Base-by-base conservation (phyloP, 2,888 invertebrate species). In the Lobophora halterata region DNA sequence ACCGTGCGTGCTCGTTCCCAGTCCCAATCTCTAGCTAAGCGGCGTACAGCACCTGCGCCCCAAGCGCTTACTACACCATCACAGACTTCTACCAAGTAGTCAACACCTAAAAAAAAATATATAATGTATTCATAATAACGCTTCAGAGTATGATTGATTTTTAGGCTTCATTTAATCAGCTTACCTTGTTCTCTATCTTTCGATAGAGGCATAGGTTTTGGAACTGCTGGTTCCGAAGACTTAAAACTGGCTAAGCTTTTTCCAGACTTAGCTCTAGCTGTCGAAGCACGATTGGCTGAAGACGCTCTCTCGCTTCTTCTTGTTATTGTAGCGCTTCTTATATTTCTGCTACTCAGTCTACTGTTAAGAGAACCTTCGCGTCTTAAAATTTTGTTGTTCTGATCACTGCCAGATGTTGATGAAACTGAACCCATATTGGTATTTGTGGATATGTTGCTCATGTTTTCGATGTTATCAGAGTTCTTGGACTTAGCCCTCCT, bases 81-180 rank as follows among this genome's bases (percentile, higher is more conserved):
- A 58, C 93, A 92, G 38, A 96, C 95, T 88, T 96, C 96, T 16
- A 96, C 94, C 47, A 96, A 85, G 73, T 95, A 96, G 83, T 96
- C 96, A n/a, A 95, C 94, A 39, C 96, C 93, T 93, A 55, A 50
- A 71, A 58, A 29, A 19, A 56, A 27, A 34, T 38, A 48, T 14
- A 25, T 34, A 20, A 18, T n/a, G 31, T 32, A 35, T 41, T 45
- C 20, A 33, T 37, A 25, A 30, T n/a, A n/a, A n/a, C n/a, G n/a
- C n/a, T n/a, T n/a, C n/a, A n/a, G n/a, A n/a, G n/a, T n/a, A n/a
- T n/a, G n/a, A n/a, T n/a, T n/a, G n/a, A n/a, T n/a, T n/a, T n/a
- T n/a, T n/a, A n/a, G n/a, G n/a, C n/a, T n/a, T n/a, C n/a, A n/a
- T 7, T 1, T 7, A 8, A 26, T 8, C 14, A 16, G 26, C 33